A percentile compares a stretch with the other conserved stretches of the same genome.
These are phyloP conservation scores for Drosophila seguyi DNA, from an alignment of 1,140 invertebrate species.

Conservation along the genomic window DNA sequence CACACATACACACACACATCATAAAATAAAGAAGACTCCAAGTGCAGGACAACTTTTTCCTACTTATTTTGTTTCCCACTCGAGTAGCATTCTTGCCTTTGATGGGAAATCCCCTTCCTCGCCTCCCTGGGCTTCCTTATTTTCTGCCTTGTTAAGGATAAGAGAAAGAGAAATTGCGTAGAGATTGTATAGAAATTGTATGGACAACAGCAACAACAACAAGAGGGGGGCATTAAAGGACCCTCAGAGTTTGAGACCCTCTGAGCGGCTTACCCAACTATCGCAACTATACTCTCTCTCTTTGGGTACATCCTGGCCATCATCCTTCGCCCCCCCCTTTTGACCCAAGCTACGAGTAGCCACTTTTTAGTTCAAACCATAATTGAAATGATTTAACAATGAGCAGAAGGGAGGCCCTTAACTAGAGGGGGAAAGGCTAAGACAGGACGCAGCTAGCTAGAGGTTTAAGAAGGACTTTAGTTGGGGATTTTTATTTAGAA, in stretches of 20 bases:
- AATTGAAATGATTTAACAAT: slow-evolving; percentile 57
- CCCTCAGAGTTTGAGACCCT: slow-evolving; percentile 8
- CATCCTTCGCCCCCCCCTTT: slow-evolving; percentile 4
- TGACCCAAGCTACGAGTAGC: slow-evolving; percentile 31
- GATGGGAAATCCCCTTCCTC: background rate
- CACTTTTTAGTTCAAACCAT: slow-evolving; percentile 46
- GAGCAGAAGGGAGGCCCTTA: background rate
- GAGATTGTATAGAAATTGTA: slow-evolving; percentile 34
- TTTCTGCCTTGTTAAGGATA: slow-evolving; percentile 33
- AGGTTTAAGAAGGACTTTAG: background rate
- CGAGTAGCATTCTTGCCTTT: slow-evolving; percentile 34
- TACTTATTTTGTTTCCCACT: slow-evolving; percentile 2
- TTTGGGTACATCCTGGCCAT: background rate
- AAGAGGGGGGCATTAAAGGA: slow-evolving; percentile 25
- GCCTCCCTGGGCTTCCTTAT: slow-evolving; percentile 1
- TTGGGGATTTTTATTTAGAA: background rate
- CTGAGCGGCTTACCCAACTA: slow-evolving; percentile 38
- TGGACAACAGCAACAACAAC: slow-evolving; percentile 12
- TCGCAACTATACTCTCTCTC: background rate
- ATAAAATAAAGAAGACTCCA: slow-evolving; percentile 24
- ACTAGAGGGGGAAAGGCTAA: no score
- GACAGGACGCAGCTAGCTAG: background rate
- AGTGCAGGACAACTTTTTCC: slow-evolving; percentile 30
- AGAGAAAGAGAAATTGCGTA: slow-evolving; percentile 16
- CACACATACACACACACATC: slow-evolving; percentile 11